These are phyloP conservation scores for Entomobrya proxima DNA, from an alignment of 2,888 invertebrate species.

Conservation along the genomic window DNA sequence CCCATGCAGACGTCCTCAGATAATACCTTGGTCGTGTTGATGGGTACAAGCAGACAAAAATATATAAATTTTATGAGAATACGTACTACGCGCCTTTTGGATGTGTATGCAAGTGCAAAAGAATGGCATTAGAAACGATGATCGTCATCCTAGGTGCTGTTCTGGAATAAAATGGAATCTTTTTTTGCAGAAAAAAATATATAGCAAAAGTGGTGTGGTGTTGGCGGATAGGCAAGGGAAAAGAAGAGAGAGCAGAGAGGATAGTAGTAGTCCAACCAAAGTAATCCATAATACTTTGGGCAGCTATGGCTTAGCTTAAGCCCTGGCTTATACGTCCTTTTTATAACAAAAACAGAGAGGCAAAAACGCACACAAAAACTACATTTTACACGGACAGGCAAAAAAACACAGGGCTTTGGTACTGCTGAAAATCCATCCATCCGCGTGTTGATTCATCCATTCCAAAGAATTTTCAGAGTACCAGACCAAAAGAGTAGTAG, in stretches of 20 bases:
- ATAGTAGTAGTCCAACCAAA: slow-evolving; percentile 34
- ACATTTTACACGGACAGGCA: slow-evolving; percentile 28
- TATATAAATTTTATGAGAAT: slow-evolving; percentile 5
- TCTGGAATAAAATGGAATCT: slow-evolving; percentile 21
- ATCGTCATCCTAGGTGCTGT: background rate
- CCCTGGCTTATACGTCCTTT: slow-evolving; percentile 67
- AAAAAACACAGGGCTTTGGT: background rate
- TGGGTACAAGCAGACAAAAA: slow-evolving; percentile 31
- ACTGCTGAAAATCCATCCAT: slow-evolving; percentile 49
- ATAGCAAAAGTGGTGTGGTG: background rate
- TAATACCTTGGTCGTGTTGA: slow-evolving; percentile 55
- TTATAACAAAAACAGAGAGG: slow-evolving; percentile 38
- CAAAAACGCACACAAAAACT: slow-evolving; percentile 29
- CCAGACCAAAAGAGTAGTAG: background rate
- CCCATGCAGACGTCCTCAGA: slow-evolving; percentile 57
- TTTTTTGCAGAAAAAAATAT: background rate
- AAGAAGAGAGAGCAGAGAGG: slow-evolving; percentile 28
- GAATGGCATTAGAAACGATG: too few species aligned
- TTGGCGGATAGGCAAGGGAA: background rate
- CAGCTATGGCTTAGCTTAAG: slow-evolving; percentile 67
- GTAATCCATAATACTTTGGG: slow-evolving; percentile 67
- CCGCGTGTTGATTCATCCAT: slow-evolving; percentile 50
- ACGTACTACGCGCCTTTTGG: too few species aligned
- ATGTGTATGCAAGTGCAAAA: too few species aligned
- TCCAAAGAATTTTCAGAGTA: background rate